Percentiles rank a stretch among this genome's conserved stretches.
Evolutionary conservation across 2,113 vertebrate species (phyloP).

Genomic region (Aplodontia rufa): DNA sequence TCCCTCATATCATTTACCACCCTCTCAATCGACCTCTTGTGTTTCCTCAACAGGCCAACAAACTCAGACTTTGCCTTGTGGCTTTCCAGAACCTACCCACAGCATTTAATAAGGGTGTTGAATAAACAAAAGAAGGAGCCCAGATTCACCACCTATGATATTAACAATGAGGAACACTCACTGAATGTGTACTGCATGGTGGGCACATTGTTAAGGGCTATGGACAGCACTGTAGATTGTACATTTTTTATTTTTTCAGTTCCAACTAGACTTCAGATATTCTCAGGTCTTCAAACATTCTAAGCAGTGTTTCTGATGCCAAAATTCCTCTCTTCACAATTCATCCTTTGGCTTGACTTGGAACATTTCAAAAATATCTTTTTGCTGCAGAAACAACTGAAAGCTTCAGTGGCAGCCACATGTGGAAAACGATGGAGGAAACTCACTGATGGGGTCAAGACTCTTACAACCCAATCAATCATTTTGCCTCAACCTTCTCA

Average conservation of each 20-base stretch:
- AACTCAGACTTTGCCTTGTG: background rate
- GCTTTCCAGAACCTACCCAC: background rate
- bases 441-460: no score
- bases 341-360: background rate
- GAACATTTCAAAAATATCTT: conserved; percentile 11
- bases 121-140: background rate
- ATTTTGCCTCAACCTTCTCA: no score
- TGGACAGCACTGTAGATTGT: background rate
- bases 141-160: background rate
- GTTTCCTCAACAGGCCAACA: background rate
- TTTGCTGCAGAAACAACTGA: conserved; percentile 12
- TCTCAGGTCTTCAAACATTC: background rate
- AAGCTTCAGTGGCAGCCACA: background rate
- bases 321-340: conserved; percentile 19
- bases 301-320: background rate
- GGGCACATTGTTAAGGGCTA: background rate
- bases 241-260: background rate
- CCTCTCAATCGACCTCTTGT: background rate
- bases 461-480: no score
- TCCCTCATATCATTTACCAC: background rate
- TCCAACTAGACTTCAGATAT: background rate
- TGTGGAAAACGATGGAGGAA: background rate
- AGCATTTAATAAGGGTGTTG: background rate
- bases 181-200: background rate
- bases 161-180: background rate